Conservation (phyloP, 2,888 invertebrate genomes). For the Norana najaformis region DNA sequence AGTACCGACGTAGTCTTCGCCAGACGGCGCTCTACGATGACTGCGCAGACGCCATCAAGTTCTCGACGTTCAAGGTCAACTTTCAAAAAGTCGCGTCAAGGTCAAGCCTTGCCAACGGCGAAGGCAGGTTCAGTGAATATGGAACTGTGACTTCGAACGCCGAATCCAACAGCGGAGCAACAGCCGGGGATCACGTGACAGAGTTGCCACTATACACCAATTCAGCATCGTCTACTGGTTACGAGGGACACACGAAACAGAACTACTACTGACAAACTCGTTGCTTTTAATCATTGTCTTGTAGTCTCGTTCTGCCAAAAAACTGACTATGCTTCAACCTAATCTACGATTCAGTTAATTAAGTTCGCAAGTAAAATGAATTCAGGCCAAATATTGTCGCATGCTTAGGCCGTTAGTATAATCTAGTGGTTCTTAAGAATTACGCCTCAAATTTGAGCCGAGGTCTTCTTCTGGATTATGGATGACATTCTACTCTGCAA, state of each 20-base stretch:
- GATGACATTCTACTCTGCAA: neutral
- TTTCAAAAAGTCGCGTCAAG: neutral
- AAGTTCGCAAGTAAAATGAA: neutral
- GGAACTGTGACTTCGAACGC: slow-evolving; percentile 20
- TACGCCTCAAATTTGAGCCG: neutral
- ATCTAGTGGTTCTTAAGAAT: neutral
- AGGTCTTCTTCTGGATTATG: neutral
- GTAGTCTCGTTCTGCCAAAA: neutral
- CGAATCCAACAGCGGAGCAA: neutral
- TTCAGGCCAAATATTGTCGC: neutral
- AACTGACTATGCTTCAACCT: neutral
- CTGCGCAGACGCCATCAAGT: slow-evolving; percentile 30
- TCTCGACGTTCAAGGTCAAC: slow-evolving; percentile 27
- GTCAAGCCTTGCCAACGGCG: slow-evolving; percentile 37
- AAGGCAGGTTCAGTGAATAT: slow-evolving; percentile 34
- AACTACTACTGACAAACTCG: neutral
- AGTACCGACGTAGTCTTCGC: slow-evolving; percentile 27
- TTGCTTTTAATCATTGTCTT: neutral
- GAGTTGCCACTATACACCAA: neutral
- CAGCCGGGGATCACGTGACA: slow-evolving; percentile 53
- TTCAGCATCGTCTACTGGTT: neutral
- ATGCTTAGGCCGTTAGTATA: neutral
- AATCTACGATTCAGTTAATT: neutral
- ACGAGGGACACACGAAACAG: neutral
- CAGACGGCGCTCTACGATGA: neutral